These are phyloP conservation scores for Lacerta bilineata DNA, from an alignment of 2,797 vertebrate genomes.

Conservation along the genomic window DNA sequence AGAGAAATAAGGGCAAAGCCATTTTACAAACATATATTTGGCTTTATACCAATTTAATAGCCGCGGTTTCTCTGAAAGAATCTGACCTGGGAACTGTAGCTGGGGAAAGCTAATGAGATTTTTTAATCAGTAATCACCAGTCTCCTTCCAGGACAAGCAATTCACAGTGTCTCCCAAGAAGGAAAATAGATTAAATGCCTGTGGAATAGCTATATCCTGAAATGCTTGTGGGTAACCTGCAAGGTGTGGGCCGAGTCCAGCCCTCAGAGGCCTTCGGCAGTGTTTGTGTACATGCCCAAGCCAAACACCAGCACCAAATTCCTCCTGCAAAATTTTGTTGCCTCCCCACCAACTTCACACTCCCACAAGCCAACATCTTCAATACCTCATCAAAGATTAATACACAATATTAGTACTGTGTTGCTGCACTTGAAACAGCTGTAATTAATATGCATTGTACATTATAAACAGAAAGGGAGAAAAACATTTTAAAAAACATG, in stretches of 20 bases:
- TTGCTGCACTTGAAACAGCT: no score
- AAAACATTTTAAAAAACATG: no score
- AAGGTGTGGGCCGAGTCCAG: not conserved
- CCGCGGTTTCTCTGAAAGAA: not conserved
- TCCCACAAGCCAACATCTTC: not conserved
- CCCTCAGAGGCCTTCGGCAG: not conserved
- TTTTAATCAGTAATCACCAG: not conserved
- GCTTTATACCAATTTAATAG: not conserved
- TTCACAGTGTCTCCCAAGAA: not conserved
- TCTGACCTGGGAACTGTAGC: not conserved
- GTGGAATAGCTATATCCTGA: not conserved
- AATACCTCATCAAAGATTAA: no score
- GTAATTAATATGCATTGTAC: no score
- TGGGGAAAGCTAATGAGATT: not conserved
- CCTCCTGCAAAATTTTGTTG: not conserved
- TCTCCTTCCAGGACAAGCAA: not conserved
- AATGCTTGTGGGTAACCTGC: not conserved
- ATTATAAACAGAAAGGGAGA: no score
- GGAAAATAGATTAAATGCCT: not conserved
- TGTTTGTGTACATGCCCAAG: not conserved
- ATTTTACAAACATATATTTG: no score
- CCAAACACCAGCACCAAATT: not conserved
- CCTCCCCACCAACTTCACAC: not conserved
- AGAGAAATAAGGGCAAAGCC: no score
- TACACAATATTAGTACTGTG: no score